phyloP scores from a whole-genome alignment of 2,113 vertebrate genomes.

The Syrmaticus mikado region DNA sequence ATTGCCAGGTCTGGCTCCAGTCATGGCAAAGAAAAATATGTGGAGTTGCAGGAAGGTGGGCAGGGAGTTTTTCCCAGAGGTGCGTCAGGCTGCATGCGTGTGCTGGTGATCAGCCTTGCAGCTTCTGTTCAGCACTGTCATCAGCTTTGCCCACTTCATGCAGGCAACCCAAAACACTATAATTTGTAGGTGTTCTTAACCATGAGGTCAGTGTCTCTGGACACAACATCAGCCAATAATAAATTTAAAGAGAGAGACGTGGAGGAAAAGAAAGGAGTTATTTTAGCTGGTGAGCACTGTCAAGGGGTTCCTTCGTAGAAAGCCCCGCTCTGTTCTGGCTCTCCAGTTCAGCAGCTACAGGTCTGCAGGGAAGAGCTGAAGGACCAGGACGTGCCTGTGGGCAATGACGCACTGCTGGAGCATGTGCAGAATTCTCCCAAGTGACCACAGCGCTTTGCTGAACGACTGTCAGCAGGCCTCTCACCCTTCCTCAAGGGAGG shows the following conservation, averaged over 20 bases:
- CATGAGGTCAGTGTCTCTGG: not conserved
- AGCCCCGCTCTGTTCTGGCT: not conserved
- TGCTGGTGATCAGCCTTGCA: not conserved
- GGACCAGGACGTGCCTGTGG: not conserved
- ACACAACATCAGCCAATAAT: not conserved
- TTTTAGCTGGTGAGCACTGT: rapidly evolving
- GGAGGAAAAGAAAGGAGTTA: not conserved
- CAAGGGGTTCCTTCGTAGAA: not conserved
- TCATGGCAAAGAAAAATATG: rapidly evolving
- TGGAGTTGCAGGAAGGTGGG: not conserved
- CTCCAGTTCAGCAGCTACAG: not conserved
- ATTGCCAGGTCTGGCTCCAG: rapidly evolving
- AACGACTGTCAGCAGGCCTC: not conserved
- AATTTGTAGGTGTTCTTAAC: slow-evolving; percentile 1
- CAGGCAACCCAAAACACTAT: not conserved
- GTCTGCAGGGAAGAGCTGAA: not conserved
- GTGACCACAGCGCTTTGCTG: not conserved
- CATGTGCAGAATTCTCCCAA: not conserved
- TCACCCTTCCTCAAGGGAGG: slow-evolving; percentile 17
- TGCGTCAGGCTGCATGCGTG: rapidly evolving
- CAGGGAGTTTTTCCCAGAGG: not conserved
- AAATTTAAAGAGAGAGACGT: not conserved
- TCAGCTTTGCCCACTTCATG: not conserved
- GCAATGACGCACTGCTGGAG: not conserved
- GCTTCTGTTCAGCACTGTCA: not conserved